phyloP scores from a whole-genome alignment of 2,888 invertebrate species.

The Cosmia trapezina region DNA sequence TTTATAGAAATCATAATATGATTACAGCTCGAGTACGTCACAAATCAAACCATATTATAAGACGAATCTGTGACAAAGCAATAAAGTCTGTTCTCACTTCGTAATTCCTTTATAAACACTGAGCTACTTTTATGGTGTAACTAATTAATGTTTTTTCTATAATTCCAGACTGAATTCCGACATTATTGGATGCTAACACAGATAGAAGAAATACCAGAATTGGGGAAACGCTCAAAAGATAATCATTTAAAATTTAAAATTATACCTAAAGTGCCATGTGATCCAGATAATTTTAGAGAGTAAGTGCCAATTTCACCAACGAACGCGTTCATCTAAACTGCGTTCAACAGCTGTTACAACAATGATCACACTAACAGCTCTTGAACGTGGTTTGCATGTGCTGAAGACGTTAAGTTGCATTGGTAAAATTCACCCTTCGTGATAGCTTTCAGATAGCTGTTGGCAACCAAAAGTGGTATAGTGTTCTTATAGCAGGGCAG shows the following conservation, averaged over 20 bases:
- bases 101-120: not conserved
- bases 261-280: constrained; percentile 87
- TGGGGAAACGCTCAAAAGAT: constrained; percentile 74
- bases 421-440: too few relatives aligned
- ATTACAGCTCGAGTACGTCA: not conserved
- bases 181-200: constrained; percentile 95
- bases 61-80: not conserved
- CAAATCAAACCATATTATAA: not conserved
- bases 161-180: constrained; percentile 94
- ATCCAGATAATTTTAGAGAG: constrained; percentile 82
- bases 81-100: not conserved
- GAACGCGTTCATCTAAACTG: too few relatives aligned
- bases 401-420: too few relatives aligned
- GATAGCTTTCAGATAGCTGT: not conserved
- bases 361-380: too few relatives aligned
- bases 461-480: not conserved
- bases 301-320: constrained; percentile 62
- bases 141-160: constrained; percentile 24
- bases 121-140: not conserved
- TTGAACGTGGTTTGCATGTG: too few relatives aligned
- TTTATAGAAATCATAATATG: not conserved
- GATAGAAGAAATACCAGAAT: constrained; percentile 91
- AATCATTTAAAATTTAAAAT: constrained; percentile 87
- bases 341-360: too few relatives aligned
- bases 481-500: too few relatives aligned